Evolutionary conservation across 2,797 vertebrate species (phyloP), one percentile per base, ranked within the genome.

Genomic region (Pseudopleuronectes americanus): DNA sequence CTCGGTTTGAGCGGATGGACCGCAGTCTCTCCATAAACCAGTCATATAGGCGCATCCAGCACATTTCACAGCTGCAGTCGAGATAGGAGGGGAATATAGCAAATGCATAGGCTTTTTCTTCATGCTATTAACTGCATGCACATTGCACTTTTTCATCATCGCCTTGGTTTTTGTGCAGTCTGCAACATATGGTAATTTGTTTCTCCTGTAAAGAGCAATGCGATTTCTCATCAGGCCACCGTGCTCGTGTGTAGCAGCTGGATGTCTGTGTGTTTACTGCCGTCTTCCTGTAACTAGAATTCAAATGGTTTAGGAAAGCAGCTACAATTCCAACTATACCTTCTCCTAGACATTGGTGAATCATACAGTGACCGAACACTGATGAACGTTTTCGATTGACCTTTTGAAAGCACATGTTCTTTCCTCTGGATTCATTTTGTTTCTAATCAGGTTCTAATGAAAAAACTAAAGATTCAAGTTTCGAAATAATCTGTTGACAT

Each of bases 61-160:
- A 81, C 66, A 84, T 88, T 89, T 85, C 79, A 81, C 79, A 77
- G 82, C 79, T 53, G 7, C 68, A 52, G 68, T 63, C 61, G 8
- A 59, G 62, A 73, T 68, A 59, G 69, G 51, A 76, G 53, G 19
- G 38, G 57, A 66, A 71, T 79, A 75, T 72, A 74, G 54, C 36
- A 60, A 84, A 87, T 81, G 48, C 72, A 71, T 58, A 7, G 75
- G 16, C 8, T 65, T 57, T 81, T 72, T 78, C 5, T 43, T 33
- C 43, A 16, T 56, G 36, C 78, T 56, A 51, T 75, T 80, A 72
- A 53, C 52, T 58, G 63, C 68, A 55, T 54, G 55, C 74, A 55
- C 73, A 38, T 70, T 76, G 71, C 57, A 38, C 54, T 74, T 80
- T 74, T 62, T 64, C 57, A 58, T 81, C 17, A 23, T 17, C n/a